phyloP scores from a whole-genome alignment of 2,113 vertebrate genomes.

The Sapayoa aenigma region DNA sequence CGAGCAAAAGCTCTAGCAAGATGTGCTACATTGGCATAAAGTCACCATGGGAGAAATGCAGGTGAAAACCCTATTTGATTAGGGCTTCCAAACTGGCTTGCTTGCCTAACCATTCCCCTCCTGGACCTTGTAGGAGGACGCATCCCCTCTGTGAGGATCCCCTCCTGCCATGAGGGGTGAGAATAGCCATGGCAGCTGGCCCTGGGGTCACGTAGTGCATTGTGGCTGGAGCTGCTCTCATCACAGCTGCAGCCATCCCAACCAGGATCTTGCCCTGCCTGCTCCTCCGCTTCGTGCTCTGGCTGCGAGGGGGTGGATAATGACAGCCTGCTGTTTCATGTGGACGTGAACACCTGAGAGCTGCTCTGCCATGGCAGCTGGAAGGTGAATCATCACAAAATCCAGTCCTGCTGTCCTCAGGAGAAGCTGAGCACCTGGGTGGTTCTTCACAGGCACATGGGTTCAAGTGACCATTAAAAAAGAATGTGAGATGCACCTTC shows the following conservation, averaged over 20 bases:
- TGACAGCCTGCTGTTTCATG: not conserved
- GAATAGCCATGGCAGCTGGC: not conserved
- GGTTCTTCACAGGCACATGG: not conserved
- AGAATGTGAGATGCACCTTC: rapidly evolving
- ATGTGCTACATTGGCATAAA: not conserved
- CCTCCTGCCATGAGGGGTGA: not conserved
- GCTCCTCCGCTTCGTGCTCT: not conserved
- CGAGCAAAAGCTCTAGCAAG: not conserved
- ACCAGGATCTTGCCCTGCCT: not conserved
- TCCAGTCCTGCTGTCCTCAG: not conserved
- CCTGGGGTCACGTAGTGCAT: rapidly evolving
- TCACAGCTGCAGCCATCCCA: not conserved
- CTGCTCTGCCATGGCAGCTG: not conserved
- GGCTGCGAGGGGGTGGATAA: not conserved
- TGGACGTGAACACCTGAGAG: not conserved
- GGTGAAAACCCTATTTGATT: not conserved
- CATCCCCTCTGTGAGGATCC: not conserved
- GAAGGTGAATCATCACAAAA: not conserved
- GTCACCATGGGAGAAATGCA: rapidly evolving
- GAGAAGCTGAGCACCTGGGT: not conserved
- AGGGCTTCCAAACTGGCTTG: not conserved
- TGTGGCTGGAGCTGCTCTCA: not conserved
- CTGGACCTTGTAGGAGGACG: rapidly evolving
- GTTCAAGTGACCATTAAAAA: not conserved
- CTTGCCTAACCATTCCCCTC: not conserved